These are phyloP conservation scores for Coelopa frigida DNA, from an alignment of 1,140 invertebrate genomes.

Conservation along the genomic window DNA sequence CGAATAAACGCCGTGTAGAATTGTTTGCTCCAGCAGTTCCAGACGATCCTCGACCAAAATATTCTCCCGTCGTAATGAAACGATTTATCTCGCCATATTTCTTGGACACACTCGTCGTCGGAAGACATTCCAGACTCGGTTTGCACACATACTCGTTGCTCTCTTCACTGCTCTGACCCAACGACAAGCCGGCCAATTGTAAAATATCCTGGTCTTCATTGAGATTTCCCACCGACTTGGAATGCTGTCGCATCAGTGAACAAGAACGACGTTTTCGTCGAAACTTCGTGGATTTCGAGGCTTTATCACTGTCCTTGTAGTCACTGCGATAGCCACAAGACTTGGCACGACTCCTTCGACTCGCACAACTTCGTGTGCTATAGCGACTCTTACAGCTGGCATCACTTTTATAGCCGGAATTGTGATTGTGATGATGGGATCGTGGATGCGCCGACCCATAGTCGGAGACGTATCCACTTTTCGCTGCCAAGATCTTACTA, in stretches of 20 bases:
- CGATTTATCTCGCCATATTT: conserved; percentile 44
- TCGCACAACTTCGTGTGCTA: conserved; percentile 50
- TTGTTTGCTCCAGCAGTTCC: not conserved
- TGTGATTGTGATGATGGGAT: conserved; percentile 46
- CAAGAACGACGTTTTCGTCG: conserved; percentile 38
- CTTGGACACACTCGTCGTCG: conserved; percentile 36
- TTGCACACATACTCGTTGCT: conserved; percentile 40
- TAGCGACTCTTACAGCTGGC: conserved; percentile 54
- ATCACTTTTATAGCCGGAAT: conserved; percentile 54
- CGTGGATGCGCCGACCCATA: conserved; percentile 48
- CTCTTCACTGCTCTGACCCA: conserved; percentile 42
- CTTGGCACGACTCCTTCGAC: conserved; percentile 49
- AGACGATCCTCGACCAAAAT: conserved; percentile 25
- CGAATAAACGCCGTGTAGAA: conserved; percentile 8
- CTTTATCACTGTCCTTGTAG: conserved; percentile 24
- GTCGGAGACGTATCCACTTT: conserved; percentile 54
- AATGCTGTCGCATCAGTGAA: conserved; percentile 30
- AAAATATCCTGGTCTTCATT: conserved; percentile 38
- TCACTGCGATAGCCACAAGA: conserved; percentile 44
- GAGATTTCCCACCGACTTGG: conserved; percentile 19
- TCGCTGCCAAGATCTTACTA: conserved; percentile 49
- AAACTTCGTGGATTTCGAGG: conserved; percentile 21
- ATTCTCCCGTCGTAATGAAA: conserved; percentile 39
- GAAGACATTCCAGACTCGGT: conserved; percentile 31
- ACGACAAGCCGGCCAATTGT: conserved; percentile 35